Base-by-base conservation (phyloP, 2,888 invertebrate genomes). In the Pseudococcus viburni region DNA sequence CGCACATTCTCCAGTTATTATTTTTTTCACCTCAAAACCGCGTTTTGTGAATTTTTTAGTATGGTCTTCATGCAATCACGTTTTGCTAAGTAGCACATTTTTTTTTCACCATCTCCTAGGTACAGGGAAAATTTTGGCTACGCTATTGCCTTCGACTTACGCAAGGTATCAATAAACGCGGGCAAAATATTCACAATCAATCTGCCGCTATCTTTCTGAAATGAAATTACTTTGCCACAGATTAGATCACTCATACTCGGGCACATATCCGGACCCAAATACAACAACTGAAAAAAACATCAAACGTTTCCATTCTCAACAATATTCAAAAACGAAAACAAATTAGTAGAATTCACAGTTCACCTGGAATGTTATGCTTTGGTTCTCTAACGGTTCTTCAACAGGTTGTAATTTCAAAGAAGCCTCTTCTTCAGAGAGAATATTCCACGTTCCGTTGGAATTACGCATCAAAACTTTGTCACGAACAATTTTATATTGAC, bases 171-270 rank as follows among this genome's bases (percentile, higher is more conserved):
- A 15, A 85, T 15, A 11, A 85, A 85, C 0, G 19, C 26, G 0
- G 42, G 59, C 39, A 55, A 55, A 85, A 85, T 85, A 42, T 42
- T 64, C 19, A 85, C 39, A 33, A n/a, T 19, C 3, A 85, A 17
- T 85, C 4, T 59, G 2, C 19, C 42, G 9, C 8, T 42, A 8
- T 64, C 9, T 39, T 55, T 39, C 9, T 59, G n/a, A 19, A 59
- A 85, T 22, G 59, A n/a, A n/a, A 64, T 64, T 4, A 85, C 64
- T 85, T 42, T 55, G 6, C 85, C 85, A 39, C 42, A 85, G 17
- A 85, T 42, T 19, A 85, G 19, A 64, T 85, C 64, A 59, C 64
- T 85, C 59, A 59, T 42, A n/a, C 12, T 59, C 19, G 85, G 85
- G 17, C 55, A 59, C 39, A 85, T n/a, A 33, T 85, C 19, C 6